Evolutionary conservation across 2,797 vertebrate species (phyloP), one percentile per base, ranked within the genome.

Genomic region (Coranthus polyacanthus): DNA sequence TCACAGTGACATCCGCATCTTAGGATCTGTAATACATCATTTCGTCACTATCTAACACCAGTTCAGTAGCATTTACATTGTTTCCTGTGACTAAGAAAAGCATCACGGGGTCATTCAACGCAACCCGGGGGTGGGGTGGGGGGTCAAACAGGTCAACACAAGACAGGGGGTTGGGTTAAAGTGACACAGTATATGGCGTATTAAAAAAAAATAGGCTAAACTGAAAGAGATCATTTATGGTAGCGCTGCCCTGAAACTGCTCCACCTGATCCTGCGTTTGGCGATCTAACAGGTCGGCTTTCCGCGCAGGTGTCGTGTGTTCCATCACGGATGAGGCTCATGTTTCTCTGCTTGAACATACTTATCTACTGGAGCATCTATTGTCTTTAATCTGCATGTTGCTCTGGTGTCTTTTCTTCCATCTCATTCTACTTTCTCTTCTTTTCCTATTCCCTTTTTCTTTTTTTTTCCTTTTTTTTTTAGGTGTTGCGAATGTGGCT

Each of bases 401-500:
- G 39, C 20, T 54, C 39, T 44, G 15, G 17, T 81, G 67, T 60
- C 39, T 26, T 59, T 17, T 13, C 15, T 26, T 2, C 29, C 15
- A 15, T 66, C 42, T 64, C 38, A 53, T 47, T 45, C 12, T 18
- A 22, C 11, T 11, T 12, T 47, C 17, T 15, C 15, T 26, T 49
- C 42, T 18, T 12, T 37, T 6, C 3, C 36, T 15, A 8, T 6
- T 53, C 52, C 52, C 8, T 22, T 59, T 12, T 29, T 41, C 11
- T 11, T 6, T 17, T 46, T n/a, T 7, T 54, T 51, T 45, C 6
- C 22, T 53, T 13, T 41, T 43, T 39, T 51, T 44, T 69, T 18
- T 34, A 99, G 98, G 92, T 99, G 98, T 71, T 93, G 94, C 5
- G 96, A 97, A n/a, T 99, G 98, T 0, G 89, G 94, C 18, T 90